phyloP scores from a whole-genome alignment of 2,888 invertebrate genomes.

The Dexiosoma caninum region DNA sequence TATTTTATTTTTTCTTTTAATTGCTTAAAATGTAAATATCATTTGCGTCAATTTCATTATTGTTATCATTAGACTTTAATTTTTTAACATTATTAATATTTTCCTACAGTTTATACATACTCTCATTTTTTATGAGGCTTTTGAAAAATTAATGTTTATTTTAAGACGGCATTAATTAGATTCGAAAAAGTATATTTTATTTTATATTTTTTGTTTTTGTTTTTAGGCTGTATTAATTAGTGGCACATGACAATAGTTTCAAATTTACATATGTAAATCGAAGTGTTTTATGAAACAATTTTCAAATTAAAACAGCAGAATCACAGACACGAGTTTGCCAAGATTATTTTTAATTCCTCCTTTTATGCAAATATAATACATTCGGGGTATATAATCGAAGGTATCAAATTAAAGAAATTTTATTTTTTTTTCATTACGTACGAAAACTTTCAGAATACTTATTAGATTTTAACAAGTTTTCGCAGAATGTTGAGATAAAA shows the following conservation, averaged over 20 bases:
- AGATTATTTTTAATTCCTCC: too few relatives aligned
- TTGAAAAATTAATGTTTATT: neutral
- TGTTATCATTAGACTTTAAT: neutral
- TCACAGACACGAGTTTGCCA: neutral
- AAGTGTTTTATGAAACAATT: neutral
- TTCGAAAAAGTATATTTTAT: neutral
- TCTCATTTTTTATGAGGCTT: too few relatives aligned
- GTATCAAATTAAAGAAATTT: too few relatives aligned
- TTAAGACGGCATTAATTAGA: neutral
- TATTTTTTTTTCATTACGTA: too few relatives aligned
- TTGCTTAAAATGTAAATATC: constrained; percentile 22
- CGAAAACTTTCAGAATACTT: too few relatives aligned
- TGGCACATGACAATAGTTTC: neutral
- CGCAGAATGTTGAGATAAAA: too few relatives aligned
- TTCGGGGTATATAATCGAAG: too few relatives aligned
- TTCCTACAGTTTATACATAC: neutral
- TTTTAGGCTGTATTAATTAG: neutral
- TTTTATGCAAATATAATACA: too few relatives aligned
- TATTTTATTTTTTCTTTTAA: neutral
- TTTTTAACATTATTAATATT: neutral
- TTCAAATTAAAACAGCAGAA: neutral
- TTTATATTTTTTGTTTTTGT: neutral
- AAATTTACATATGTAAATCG: neutral
- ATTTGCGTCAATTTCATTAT: constrained; percentile 52
- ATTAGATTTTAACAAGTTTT: too few relatives aligned